Evolutionary conservation across 2,113 vertebrate species (phyloP).

Genomic region (Bambusicola thoracicus): DNA sequence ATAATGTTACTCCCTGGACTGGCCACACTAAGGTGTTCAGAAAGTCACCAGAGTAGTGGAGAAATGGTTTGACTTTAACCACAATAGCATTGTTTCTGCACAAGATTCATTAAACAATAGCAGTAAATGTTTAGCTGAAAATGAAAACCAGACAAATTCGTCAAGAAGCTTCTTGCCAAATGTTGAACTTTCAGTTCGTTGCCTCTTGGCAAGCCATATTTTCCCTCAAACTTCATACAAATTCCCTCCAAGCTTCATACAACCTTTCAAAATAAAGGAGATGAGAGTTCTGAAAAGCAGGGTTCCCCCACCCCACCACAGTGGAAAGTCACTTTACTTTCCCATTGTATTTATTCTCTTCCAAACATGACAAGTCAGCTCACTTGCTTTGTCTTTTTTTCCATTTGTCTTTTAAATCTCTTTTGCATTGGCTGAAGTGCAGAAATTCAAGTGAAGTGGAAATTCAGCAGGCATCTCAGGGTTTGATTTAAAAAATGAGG

Average conservation of each 20-base stretch:
- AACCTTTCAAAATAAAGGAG: neutral
- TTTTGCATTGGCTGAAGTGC: neutral
- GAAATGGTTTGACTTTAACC: neutral
- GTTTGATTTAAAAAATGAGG: neutral
- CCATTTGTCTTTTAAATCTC: neutral
- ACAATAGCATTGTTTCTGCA: neutral
- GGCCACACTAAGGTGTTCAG: neutral
- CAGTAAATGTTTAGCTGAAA: neutral
- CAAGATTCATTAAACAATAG: neutral
- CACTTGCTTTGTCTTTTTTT: neutral
- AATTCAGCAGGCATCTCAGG: fast-evolving
- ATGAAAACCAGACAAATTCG: neutral
- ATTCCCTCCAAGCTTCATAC: too few relatives aligned
- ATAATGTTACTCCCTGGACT: neutral
- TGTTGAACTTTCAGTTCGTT: neutral
- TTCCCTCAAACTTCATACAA: neutral
- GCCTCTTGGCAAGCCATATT: neutral
- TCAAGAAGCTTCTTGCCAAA: neutral
- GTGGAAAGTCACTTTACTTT: neutral
- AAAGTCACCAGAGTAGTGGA: neutral
- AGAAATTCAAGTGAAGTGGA: too few relatives aligned
- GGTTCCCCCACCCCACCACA: neutral
- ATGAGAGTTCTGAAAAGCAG: neutral
- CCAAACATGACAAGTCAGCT: neutral
- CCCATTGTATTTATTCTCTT: neutral